Evolutionary conservation across 1,140 invertebrate genomes (phyloP).

Genomic region (Luehdorfia chinensis): DNA sequence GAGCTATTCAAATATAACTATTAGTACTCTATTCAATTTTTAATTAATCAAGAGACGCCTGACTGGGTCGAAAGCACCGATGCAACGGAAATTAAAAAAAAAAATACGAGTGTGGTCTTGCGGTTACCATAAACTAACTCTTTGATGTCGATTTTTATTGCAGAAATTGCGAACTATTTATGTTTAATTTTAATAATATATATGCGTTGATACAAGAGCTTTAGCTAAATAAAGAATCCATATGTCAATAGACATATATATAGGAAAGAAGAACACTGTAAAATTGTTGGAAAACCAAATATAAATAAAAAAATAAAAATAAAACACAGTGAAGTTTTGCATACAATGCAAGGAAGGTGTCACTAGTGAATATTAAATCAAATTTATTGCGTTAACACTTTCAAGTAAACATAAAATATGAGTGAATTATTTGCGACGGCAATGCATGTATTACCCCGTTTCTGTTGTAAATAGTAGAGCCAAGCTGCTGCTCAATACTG

Average conservation of each 20-base stretch:
- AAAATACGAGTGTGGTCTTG: conserved; percentile 15
- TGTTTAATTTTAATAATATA: conserved; percentile 52
- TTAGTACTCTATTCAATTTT: conserved; percentile 52
- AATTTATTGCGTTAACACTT: conserved; percentile 25
- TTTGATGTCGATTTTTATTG: conserved; percentile 55
- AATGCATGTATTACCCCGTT: conserved; percentile 9
- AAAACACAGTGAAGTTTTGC: conserved; percentile 44
- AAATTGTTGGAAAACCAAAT: too few species aligned
- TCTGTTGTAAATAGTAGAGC: too few species aligned
- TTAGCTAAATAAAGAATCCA: conserved; percentile 43
- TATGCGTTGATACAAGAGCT: conserved; percentile 31
- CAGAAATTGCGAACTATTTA: conserved; percentile 44
- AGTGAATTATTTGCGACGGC: conserved; percentile 18
- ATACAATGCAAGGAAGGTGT: conserved; percentile 51
- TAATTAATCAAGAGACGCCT: conserved; percentile 38
- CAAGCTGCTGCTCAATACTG: too few species aligned
- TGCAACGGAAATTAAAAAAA: conserved; percentile 18
- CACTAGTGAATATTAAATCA: conserved; percentile 27
- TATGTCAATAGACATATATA: conserved; percentile 48
- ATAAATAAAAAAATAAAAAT: too few species aligned
- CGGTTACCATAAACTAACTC: conserved; percentile 44
- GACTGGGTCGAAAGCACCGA: conserved; percentile 19
- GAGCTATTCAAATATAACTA: conserved; percentile 64
- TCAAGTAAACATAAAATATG: conserved; percentile 18
- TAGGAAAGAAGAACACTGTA: conserved; percentile 44